Conservation (phyloP, 1,140 invertebrate genomes). For the Ips typographus region DNA sequence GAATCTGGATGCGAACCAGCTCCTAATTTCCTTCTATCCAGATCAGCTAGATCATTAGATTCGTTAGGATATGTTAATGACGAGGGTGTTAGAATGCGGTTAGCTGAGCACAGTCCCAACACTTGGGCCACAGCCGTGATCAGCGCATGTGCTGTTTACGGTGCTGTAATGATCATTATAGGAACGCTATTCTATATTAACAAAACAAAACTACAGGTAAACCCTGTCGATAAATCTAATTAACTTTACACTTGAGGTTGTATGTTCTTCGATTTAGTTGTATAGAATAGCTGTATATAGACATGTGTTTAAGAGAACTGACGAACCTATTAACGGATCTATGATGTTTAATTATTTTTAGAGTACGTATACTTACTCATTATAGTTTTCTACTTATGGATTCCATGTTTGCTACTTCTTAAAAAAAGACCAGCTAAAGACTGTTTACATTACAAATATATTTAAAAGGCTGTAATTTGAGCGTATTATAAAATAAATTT, state of each 20-base stretch:
- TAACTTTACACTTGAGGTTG: constrained; percentile 11
- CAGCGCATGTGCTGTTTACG: constrained; percentile 38
- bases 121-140: constrained; percentile 42
- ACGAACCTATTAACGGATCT: neutral
- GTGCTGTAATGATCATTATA: constrained; percentile 39
- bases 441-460: constrained; percentile 10
- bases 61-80: constrained; percentile 18
- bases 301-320: neutral
- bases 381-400: neutral
- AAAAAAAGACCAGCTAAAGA: constrained; percentile 10
- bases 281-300: neutral
- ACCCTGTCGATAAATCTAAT: constrained; percentile 22
- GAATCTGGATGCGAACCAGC: constrained; percentile 64
- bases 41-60: constrained; percentile 33
- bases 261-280: neutral
- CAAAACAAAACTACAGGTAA: constrained; percentile 4
- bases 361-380: neutral
- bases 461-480: constrained; percentile 18
- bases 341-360: neutral
- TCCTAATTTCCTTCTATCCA: constrained; percentile 35
- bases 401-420: neutral
- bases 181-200: constrained; percentile 36
- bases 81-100: constrained; percentile 31
- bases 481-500: constrained; percentile 10
- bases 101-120: constrained; percentile 39